Base-by-base conservation (phyloP, 2,888 invertebrate species). In the Xylocampa areola region DNA sequence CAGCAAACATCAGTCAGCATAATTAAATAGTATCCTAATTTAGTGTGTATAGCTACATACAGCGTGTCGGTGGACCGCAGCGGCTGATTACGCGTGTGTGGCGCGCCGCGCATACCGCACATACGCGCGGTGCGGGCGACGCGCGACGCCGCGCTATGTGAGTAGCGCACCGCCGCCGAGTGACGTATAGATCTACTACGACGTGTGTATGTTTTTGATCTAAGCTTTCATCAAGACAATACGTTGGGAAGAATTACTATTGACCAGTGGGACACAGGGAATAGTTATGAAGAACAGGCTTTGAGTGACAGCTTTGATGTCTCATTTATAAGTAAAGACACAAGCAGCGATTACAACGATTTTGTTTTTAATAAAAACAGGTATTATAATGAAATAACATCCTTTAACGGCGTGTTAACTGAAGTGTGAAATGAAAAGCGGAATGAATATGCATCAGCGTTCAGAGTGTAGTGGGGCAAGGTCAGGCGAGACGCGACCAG, bases 21-120 rank as follows among this genome's bases (percentile, higher is more conserved):
- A 29, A 29, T 65, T 37, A 44, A 14, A 43, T 39, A 6, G 14
- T 13, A 23, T n/a, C 10, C 5, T 39, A 23, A 10, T 32, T 17
- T 32, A 30, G 27, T 25, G 16, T 36, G 13, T 2, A 3, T 27
- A 4, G 5, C 11, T 19, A 32, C 11, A 19, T n/a, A n/a, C n/a
- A 10, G 30, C 16, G 32, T 11, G 40, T 25, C 30, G 37, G 37
- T 36, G 39, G 47, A 47, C 60, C 60, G 64, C 67, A 47, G 50
- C 43, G 14, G 13, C 17, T 44, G 55, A 61, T 37, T 48, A 47
- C 44, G 63, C 63, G 53, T 40, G 60, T 63, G 60, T n/a, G 7
- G 66, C 73, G 65, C 4, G 61, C 65, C 62, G 13, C 27, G 52
- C 71, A 60, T 73, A 17, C 55, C 64, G 51, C 61, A 5, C 57